A percentile compares a stretch with the other conserved stretches of the same genome.
Conservation (phyloP, 2,888 invertebrate genomes). For the Deilephila elpenor region DNA sequence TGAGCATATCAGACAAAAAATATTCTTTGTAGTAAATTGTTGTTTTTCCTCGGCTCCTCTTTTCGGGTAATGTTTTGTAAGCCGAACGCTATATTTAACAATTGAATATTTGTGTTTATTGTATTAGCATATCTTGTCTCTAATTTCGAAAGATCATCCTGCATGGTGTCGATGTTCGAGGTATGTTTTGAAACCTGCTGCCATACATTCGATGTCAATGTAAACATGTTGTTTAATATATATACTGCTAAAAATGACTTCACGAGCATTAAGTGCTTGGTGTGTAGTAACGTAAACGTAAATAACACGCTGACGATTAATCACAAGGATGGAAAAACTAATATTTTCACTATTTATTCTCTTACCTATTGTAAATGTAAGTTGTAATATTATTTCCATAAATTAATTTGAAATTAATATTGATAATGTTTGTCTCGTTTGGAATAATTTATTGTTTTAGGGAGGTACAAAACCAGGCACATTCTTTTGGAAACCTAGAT, state of each 20-base stretch:
- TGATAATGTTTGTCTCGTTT: background rate
- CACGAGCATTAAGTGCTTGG: background rate
- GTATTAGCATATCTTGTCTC: background rate
- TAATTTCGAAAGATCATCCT: constrained; percentile 4
- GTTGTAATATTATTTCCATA: background rate
- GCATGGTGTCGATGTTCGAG: background rate
- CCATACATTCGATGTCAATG: background rate
- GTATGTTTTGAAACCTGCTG: background rate
- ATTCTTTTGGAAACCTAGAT: constrained; percentile 57
- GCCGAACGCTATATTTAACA: background rate
- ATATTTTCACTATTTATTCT: constrained; percentile 1
- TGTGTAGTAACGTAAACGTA: background rate
- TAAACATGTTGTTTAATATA: background rate
- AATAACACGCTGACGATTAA: background rate
- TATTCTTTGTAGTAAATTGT: background rate
- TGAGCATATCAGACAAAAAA: background rate
- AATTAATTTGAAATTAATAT: background rate
- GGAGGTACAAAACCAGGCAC: constrained; percentile 50
- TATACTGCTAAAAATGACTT: background rate
- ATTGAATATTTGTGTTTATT: background rate
- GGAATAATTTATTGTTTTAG: constrained; percentile 30
- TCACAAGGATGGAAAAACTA: background rate
- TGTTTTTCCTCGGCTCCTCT: background rate
- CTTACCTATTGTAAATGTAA: background rate
- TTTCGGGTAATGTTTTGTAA: background rate